Evolutionary conservation across 2,797 vertebrate species (phyloP), one percentile per base, ranked within the genome.

Genomic region (Eulemur coronatus): DNA sequence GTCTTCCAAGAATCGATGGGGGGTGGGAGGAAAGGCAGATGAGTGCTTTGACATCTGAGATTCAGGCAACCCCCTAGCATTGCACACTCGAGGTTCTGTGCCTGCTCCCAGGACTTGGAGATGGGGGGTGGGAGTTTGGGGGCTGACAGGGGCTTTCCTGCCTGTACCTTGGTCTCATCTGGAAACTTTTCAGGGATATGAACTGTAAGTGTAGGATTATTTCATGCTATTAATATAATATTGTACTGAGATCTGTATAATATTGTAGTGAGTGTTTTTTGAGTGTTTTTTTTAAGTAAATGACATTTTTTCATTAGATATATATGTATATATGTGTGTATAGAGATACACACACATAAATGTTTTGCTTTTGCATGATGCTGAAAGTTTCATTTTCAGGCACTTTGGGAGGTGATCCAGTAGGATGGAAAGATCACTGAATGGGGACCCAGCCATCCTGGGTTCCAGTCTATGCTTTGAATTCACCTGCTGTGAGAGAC

Each of bases 51-150:
- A 2, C 28, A 6, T 43, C 12, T 12, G 57, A 6, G 73, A 41
- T 28, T n/a, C 9, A 18, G 73, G 43, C 4, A 1, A 7, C 0
- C 2, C 4, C 30, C 4, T 17, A 26, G 24, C 20, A 22, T 10
- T 59, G 4, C 28, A 20, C 35, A 22, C 24, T 5, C 4, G 4
- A 18, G 0, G 30, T 28, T 46, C 33, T 20, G 7, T 2, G 17
- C 5, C 0, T n/a, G 22, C 3, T 4, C n/a, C n/a, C 10, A 17
- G 35, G 7, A 24, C 50, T 41, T 22, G 28, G 46, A 70, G 30
- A 70, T 26, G 7, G 4, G 1, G 41, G 43, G 8, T 43, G 43
- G 43, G 20, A 7, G 4, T 46, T 35, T 12, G 28, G 35, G 48
- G 28, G 1, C 41, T 50, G 59, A 70, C 6, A 35, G 48, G 11